Percentiles rank a stretch among this genome's conserved stretches.
Conservation (phyloP, 2,888 invertebrate genomes). For the Acronicta leporina region DNA sequence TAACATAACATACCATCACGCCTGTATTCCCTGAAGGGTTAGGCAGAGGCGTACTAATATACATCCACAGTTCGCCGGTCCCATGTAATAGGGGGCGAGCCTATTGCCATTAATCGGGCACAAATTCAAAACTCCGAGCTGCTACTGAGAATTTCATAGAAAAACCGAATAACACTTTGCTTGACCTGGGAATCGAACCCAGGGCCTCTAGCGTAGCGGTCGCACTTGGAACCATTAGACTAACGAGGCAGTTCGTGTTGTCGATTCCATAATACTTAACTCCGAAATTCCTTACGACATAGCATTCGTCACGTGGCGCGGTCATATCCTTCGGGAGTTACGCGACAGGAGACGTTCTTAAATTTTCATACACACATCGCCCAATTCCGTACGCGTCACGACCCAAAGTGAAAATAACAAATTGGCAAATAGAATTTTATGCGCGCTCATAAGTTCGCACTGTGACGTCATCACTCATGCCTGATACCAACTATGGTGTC, state of each 20-base stretch:
- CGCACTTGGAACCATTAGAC: too few relatives aligned
- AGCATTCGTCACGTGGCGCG: constrained; percentile 76
- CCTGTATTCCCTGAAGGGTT: too few relatives aligned
- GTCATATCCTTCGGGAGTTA: constrained; percentile 77
- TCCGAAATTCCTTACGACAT: constrained; percentile 51
- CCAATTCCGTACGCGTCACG: constrained; percentile 65
- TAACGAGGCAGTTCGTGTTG: background rate
- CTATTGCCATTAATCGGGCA: too few relatives aligned
- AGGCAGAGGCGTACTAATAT: too few relatives aligned
- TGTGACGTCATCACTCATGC: constrained; percentile 40
- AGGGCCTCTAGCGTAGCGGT: too few relatives aligned
- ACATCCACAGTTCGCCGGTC: too few relatives aligned
- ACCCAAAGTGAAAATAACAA: constrained; percentile 80
- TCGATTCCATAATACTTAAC: constrained; percentile 48
- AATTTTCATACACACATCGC: constrained; percentile 77
- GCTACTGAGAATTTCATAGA: too few relatives aligned
- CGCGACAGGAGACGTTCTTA: constrained; percentile 75
- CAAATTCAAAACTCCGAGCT: too few relatives aligned
- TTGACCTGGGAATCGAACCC: too few relatives aligned
- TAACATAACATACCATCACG: background rate
- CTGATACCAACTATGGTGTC: constrained; percentile 27
- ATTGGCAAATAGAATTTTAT: constrained; percentile 76
- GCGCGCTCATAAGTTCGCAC: constrained; percentile 46
- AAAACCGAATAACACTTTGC: too few relatives aligned
- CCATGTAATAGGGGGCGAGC: too few relatives aligned